Conservation (phyloP, 2,888 invertebrate genomes). For the Epsilonema sp. region DNA sequence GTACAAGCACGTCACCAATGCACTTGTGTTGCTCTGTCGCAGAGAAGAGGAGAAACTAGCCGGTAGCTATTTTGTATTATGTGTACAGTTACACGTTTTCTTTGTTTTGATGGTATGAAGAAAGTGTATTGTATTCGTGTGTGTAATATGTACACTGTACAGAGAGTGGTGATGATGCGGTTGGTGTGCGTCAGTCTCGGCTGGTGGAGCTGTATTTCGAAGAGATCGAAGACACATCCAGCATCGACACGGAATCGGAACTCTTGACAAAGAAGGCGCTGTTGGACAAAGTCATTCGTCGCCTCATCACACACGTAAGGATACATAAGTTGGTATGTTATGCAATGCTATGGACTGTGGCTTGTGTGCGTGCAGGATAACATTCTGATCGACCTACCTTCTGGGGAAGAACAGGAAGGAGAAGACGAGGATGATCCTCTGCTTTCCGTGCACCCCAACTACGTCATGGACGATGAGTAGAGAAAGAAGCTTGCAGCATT, state of each 20-base stretch:
- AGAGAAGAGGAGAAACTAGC: constrained; percentile 45
- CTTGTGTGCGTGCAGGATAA: constrained; percentile 11
- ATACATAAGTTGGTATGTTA: not conserved
- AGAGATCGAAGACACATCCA: constrained; percentile 57
- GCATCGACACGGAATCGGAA: constrained; percentile 56
- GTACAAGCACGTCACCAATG: constrained; percentile 72
- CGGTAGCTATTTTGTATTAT: too few relatives aligned
- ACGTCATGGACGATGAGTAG: constrained; percentile 55
- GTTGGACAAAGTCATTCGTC: constrained; percentile 77
- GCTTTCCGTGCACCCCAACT: constrained; percentile 88
- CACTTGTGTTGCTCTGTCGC: constrained; percentile 71
- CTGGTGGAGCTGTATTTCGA: constrained; percentile 82
- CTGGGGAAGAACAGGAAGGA: constrained; percentile 31
- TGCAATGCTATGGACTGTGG: too few relatives aligned
- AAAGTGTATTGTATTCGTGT: too few relatives aligned
- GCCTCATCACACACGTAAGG: constrained; percentile 63
- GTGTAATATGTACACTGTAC: too few relatives aligned
- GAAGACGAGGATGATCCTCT: constrained; percentile 58
- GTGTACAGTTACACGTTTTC: too few relatives aligned
- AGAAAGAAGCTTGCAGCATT: too few relatives aligned
- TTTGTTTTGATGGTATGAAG: too few relatives aligned
- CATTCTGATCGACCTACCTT: constrained; percentile 12
- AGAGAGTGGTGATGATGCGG: too few relatives aligned
- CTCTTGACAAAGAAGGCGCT: constrained; percentile 63
- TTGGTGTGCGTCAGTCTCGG: constrained; percentile 32